Percentiles rank a stretch among this genome's conserved stretches.
These are phyloP conservation scores for Bucco capensis DNA, from an alignment of 2,113 vertebrate species.

Conservation along the genomic window DNA sequence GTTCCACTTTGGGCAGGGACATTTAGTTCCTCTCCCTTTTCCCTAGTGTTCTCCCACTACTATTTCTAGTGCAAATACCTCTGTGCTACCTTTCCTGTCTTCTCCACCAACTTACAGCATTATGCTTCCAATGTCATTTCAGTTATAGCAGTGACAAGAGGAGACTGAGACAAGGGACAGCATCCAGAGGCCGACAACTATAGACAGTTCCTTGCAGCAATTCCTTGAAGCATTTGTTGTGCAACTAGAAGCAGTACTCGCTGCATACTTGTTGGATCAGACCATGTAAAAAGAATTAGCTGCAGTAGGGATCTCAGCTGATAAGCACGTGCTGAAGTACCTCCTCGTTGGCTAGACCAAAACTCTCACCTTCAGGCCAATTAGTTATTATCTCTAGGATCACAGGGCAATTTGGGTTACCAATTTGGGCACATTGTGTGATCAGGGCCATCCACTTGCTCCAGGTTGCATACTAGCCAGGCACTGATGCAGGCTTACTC, in stretches of 20 bases:
- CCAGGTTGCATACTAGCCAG: neutral
- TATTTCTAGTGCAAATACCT: neutral
- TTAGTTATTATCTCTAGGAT: too few relatives aligned
- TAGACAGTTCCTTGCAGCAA: too few relatives aligned
- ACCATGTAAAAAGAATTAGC: neutral
- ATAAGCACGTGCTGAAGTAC: rapidly evolving
- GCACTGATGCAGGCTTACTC: neutral
- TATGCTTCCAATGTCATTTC: neutral
- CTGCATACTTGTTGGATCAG: neutral
- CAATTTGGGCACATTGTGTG: too few relatives aligned
- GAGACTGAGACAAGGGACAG: neutral
- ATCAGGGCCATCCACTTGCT: too few relatives aligned
- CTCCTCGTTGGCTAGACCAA: too few relatives aligned
- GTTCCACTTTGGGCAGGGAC: neutral
- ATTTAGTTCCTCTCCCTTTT: neutral
- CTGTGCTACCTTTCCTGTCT: neutral
- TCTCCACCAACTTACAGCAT: neutral
- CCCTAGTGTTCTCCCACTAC: neutral
- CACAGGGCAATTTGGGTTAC: too few relatives aligned
- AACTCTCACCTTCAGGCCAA: too few relatives aligned
- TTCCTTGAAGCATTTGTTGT: neutral
- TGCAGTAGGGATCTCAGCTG: neutral
- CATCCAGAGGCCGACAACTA: neutral
- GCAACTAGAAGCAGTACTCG: neutral
- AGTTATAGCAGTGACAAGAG: neutral